Conservation (phyloP, 2,113 vertebrate genomes). For the Platichthys flesus region DNA sequence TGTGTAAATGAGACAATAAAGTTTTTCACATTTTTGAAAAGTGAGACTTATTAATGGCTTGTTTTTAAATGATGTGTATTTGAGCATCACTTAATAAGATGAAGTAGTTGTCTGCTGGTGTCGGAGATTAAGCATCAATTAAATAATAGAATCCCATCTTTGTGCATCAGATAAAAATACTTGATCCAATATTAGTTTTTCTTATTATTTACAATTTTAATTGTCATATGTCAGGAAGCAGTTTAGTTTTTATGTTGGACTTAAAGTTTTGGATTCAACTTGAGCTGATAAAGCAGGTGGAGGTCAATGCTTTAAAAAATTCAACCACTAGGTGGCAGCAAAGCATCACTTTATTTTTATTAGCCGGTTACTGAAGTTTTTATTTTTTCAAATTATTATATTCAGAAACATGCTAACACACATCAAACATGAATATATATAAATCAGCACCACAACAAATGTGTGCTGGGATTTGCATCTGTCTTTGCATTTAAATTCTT, state of each 20-base stretch:
- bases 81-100: no score
- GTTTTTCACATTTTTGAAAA: neutral
- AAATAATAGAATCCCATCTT: no score
- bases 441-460: neutral
- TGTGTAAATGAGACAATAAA: neutral
- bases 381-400: neutral
- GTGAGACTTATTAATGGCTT: neutral
- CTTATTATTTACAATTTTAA: no score
- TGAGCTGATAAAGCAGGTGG: neutral
- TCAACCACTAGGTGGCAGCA: conserved; percentile 45
- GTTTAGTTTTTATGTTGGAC: neutral
- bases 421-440: neutral
- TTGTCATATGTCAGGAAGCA: neutral
- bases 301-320: neutral
- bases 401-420: neutral
- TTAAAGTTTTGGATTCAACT: neutral
- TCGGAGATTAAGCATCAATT: no score
- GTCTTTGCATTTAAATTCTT: no score
- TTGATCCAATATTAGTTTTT: no score
- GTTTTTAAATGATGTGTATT: neutral
- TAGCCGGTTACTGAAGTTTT: neutral
- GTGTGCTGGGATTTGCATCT: no score
- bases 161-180: no score
- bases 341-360: neutral
- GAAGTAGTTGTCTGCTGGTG: no score